Conservation (phyloP, 2,888 invertebrate genomes). For the Halictus ligatus region DNA sequence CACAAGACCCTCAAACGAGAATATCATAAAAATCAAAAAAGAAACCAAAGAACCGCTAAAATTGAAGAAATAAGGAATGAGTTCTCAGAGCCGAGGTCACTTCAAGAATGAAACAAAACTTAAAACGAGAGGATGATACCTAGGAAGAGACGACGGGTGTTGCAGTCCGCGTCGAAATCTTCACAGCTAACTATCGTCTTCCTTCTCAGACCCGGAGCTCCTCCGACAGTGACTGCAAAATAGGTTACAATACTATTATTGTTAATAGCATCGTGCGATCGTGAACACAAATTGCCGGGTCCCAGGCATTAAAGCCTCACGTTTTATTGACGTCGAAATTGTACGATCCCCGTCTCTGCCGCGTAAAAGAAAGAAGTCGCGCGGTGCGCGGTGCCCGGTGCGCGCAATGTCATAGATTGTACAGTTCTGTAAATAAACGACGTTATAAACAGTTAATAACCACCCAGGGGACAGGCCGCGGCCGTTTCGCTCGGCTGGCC, state of each 20-base stretch:
- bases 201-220: not conserved
- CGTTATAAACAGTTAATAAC: constrained; percentile 37
- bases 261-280: constrained; percentile 17
- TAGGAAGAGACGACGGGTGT: not conserved
- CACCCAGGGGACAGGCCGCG: constrained; percentile 27
- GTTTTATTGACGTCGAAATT: constrained; percentile 23
- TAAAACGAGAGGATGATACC: not conserved
- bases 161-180: not conserved
- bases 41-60: too few relatives aligned
- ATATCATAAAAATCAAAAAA: too few relatives aligned
- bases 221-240: not conserved
- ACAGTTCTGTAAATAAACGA: constrained; percentile 32
- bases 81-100: too few relatives aligned
- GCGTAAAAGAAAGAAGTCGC: not conserved
- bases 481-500: not conserved
- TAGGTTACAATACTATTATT: constrained; percentile 34
- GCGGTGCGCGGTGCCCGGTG: not conserved
- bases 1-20: too few relatives aligned
- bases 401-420: constrained; percentile 20
- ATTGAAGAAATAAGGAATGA: too few relatives aligned
- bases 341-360: not conserved
- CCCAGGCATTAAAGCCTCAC: not conserved
- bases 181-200: not conserved
- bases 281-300: constrained; percentile 16
- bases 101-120: not conserved